Evolutionary conservation across 2,888 invertebrate species (phyloP), one percentile per base, ranked within the genome.

Genomic region (Ophonus ardosiacus): DNA sequence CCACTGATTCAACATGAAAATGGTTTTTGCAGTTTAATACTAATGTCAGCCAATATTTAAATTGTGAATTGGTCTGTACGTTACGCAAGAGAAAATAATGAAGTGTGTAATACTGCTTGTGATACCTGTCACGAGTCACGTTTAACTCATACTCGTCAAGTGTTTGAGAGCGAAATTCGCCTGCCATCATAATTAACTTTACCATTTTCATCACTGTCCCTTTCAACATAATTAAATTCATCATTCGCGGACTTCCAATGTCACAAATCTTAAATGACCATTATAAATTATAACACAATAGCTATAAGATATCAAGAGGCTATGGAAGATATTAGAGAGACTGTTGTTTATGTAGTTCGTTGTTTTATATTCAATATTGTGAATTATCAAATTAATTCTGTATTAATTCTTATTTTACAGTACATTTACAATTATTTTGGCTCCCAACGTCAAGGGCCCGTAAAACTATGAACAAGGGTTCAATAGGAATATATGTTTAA

Each of bases 201-300:
- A 56, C 40, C 83, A 43, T 24, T 83, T 76, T 40, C 74, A 61
- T 83, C 83, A 74, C 61, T 83, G 83, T 76, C 83, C 43, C 43
- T 83, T 83, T 61, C 40, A 76, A 21, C 59, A 51, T 83, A 83
- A 83, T 83, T 76, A 83, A 83, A 76, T 83, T 76, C 76, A 83
- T 83, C 76, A 13, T 83, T 83, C 83, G 76, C 83, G 43, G 38
- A 59, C 61, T 59, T 38, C 40, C 40, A 61, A 74, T 61, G 83
- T 59, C 76, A 61, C 74, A n/a, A 83, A 71, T 74, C 61, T 83
- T 76, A 83, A 83, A 65, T 61, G 83, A 83, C 61, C 74, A 61
- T 38, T 43, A 76, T 76, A 76, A 83, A 76, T 59, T 61, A 31
- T 68, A 31, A 31, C 0, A 31, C 31, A 31, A n/a, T n/a, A n/a